phyloP scores from a whole-genome alignment of 2,113 vertebrate species.

The Eurystomus gularis region DNA sequence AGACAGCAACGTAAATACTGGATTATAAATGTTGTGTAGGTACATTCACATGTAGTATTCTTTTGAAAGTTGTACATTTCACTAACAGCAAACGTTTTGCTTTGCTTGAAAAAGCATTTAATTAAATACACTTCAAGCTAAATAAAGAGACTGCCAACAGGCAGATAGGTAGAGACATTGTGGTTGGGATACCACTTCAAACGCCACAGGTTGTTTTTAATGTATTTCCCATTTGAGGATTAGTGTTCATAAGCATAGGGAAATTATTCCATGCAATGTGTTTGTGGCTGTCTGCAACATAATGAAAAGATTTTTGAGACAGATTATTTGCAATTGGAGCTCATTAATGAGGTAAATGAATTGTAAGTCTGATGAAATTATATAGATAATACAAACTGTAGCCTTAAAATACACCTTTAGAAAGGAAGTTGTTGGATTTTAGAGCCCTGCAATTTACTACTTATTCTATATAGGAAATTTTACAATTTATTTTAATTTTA shows the following conservation, averaged over 20 bases:
- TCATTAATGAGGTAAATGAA: neutral
- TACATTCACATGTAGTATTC: neutral
- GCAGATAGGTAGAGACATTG: neutral
- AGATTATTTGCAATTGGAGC: conserved; percentile 1
- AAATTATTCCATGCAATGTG: neutral
- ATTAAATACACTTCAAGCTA: neutral
- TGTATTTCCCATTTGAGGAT: neutral
- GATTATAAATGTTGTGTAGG: neutral
- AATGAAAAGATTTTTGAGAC: neutral
- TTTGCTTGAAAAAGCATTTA: neutral
- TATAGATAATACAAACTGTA: neutral
- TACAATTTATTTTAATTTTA: neutral
- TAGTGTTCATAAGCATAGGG: neutral
- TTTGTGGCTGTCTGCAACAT: neutral
- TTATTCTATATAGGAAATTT: neutral
- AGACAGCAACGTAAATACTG: neutral
- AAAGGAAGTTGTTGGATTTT: neutral
- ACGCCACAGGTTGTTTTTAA: neutral
- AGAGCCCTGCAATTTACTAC: neutral
- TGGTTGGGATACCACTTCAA: neutral
- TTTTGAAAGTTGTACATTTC: neutral
- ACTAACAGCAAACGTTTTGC: neutral
- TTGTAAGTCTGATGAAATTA: neutral
- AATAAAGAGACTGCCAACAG: neutral
- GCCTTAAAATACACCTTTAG: neutral